Evolutionary conservation across 2,113 vertebrate species (phyloP), one percentile per base, ranked within the genome.

Genomic region (Datnioides undecimradiatus): DNA sequence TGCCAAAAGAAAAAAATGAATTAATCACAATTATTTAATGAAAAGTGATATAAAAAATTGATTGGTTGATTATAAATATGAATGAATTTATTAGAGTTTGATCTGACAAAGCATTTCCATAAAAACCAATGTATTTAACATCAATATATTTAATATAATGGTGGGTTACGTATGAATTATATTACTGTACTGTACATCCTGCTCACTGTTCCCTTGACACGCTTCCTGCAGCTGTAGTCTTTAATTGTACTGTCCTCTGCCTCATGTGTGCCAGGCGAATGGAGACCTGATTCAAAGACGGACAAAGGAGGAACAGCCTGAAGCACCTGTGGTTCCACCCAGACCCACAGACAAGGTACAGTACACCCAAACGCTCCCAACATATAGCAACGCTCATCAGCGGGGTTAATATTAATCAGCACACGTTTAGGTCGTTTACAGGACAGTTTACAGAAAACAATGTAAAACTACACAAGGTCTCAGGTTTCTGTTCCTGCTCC

Each of bases 271-370:
- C 51, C 76, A 92, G 88, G 60, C 13, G 1, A 49, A 79, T 46
- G 77, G 21, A 29, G 70, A 81, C 16, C 6, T 70, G 36, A 66
- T 7, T 0, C 85, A 79, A 38, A 52, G 9, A 16, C 68, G 79
- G 11, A 51, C 46, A 14, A 76, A 51, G 21, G 60, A 43, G 23
- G 88, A 69, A 66, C 25, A 11, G 3, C 10, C 67, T 17, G 73
- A 59, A 36, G 55, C 13, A 33, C 85, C 87, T 0, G 52, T 34
- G 34, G 51, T 80, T 75, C 82, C 79, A 14, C 70, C 72, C 41
- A 80, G 83, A 84, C 84, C 58, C 16, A 85, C 55, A 60, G 76
- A 88, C 40, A 77, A 87, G 85, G 93, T 93, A 34, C 52, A 31
- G 0, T 29, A n/a, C 45, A 60, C n/a, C 0, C 19, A 41, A 25